These are phyloP conservation scores for Strongylocentrotus purpuratus DNA, from an alignment of 35 echinoderm and acorn worm genomes.

Conservation along the genomic window DNA sequence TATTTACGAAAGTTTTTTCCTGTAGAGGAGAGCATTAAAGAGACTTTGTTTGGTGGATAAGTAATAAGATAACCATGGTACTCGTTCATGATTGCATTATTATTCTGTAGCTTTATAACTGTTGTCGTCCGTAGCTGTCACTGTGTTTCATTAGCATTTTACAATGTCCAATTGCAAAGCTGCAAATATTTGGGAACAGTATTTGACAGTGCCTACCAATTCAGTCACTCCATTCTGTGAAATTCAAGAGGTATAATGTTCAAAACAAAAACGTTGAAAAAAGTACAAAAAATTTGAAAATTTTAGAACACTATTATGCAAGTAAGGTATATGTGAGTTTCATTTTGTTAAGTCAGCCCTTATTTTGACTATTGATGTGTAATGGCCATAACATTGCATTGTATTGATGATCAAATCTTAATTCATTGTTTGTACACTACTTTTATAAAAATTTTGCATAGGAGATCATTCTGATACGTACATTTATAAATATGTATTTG, in stretches of 20 bases:
- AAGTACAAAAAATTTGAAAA: constrained; percentile 45
- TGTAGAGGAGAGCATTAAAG: constrained; percentile 7
- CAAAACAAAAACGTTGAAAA: constrained; percentile 43
- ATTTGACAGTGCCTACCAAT: constrained; percentile 51
- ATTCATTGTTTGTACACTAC: constrained; percentile 41
- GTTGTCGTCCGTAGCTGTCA: background rate
- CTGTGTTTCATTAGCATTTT: constrained; percentile 49
- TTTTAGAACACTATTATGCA: constrained; percentile 40
- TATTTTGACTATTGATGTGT: constrained; percentile 27
- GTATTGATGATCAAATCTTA: constrained; percentile 42
- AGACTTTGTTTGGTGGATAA: constrained; percentile 43
- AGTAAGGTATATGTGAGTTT: constrained; percentile 23
- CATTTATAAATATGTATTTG: constrained; percentile 54
- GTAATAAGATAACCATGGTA: constrained; percentile 49
- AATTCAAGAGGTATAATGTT: constrained; percentile 49
- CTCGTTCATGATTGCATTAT: constrained; percentile 50
- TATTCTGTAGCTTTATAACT: constrained; percentile 31
- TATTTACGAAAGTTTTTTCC: background rate
- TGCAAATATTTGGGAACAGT: constrained; percentile 54
- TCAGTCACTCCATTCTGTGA: constrained; percentile 48
- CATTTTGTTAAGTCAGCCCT: constrained; percentile 18
- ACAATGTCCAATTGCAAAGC: constrained; percentile 51
- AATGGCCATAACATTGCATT: constrained; percentile 10
- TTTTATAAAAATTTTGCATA: constrained; percentile 40
- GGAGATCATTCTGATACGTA: constrained; percentile 39